Percentiles rank a stretch among this genome's conserved stretches.
Conservation (phyloP, 2,797 vertebrate species). For the Acipenser oxyrinchus region DNA sequence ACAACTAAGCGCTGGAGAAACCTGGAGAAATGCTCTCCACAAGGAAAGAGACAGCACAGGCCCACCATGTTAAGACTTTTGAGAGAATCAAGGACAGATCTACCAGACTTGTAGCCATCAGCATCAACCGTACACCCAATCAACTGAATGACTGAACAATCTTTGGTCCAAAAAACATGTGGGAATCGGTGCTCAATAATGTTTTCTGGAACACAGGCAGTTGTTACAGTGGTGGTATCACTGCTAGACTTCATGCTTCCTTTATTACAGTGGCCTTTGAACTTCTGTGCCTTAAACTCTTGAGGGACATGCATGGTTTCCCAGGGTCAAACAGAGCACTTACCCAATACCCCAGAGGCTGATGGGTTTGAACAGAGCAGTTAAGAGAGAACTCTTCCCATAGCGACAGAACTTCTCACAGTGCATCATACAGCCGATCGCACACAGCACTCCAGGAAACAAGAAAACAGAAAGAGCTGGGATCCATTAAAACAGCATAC, state of each 20-base stretch:
- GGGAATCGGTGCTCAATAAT: no score
- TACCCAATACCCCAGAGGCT: no score
- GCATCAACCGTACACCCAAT: constrained; percentile 7
- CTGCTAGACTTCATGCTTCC: not conserved
- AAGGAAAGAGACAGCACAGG: constrained; percentile 4
- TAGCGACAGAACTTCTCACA: no score
- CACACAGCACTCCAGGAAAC: no score
- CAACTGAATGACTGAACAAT: constrained; percentile 4
- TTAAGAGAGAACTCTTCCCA: no score
- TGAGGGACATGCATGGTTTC: not conserved
- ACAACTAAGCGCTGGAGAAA: constrained; percentile 60
- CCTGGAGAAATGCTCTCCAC: constrained; percentile 12
- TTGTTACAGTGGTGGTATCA: not conserved
- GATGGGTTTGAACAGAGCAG: no score
- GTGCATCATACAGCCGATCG: no score
- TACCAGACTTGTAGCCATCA: constrained; percentile 1
- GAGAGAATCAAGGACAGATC: not conserved
- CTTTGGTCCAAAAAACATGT: no score
- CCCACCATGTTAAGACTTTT: constrained; percentile 8
- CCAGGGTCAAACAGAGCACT: not conserved
- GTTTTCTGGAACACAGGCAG: not conserved
- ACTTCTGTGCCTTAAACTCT: not conserved
- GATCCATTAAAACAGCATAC: no score
- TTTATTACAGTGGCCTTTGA: not conserved
- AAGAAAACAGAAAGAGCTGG: no score